Conservation (phyloP, 2,113 vertebrate genomes). For the Paradisaea rubra region DNA sequence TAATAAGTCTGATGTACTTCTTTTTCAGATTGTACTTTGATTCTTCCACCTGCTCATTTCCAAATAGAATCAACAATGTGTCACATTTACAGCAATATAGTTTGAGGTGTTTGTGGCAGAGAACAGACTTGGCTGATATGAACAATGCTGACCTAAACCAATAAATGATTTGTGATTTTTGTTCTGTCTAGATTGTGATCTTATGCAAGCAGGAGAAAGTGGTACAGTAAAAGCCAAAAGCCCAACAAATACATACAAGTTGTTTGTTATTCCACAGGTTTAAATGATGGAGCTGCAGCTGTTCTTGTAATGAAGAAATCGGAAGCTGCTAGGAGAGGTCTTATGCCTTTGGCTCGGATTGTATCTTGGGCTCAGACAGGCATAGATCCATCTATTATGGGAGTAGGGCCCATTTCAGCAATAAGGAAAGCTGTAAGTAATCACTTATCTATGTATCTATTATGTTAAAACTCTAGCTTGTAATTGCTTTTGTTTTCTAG, state of each 20-base stretch:
- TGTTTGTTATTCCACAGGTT: slow-evolving; percentile 66
- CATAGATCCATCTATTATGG: slow-evolving; percentile 92
- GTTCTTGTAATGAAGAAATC: slow-evolving; percentile 90
- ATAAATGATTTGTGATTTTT: not conserved
- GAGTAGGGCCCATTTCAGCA: slow-evolving; percentile 86
- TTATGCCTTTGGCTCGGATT: slow-evolving; percentile 83
- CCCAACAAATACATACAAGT: not conserved
- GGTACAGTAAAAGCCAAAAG: not conserved
- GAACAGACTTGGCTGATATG: not conserved
- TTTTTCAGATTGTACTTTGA: not conserved
- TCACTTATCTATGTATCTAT: not conserved
- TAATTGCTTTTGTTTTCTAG: not conserved
- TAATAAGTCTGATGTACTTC: not conserved
- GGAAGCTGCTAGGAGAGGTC: slow-evolving; percentile 78
- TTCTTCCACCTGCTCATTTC: not conserved
- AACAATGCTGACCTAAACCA: not conserved
- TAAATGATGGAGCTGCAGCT: slow-evolving; percentile 94
- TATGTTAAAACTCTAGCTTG: not conserved
- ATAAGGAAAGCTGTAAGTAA: slow-evolving; percentile 90
- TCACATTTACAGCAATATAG: not conserved
- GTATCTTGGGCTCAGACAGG: slow-evolving; percentile 89
- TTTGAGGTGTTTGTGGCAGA: not conserved
- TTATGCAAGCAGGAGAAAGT: not conserved
- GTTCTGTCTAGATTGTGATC: not conserved
- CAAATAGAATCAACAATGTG: not conserved